Base-by-base conservation (phyloP, 2,888 invertebrate species). In the Opisthograptis luteolata region DNA sequence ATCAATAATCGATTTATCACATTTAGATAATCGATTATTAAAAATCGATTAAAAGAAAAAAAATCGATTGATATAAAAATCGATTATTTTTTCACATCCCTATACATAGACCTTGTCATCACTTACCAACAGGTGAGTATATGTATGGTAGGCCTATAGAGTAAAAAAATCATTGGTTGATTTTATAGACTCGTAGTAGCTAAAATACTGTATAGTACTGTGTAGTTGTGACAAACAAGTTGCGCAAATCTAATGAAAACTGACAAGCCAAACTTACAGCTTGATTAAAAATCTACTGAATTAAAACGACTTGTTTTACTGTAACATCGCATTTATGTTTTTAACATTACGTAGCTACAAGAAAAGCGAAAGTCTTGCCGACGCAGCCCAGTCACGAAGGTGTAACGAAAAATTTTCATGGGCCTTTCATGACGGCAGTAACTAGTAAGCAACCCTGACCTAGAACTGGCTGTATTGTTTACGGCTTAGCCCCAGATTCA, bases 401-500 rank as follows among this genome's bases (percentile, higher is more conserved):
- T 51, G 55, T 45, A 61, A 55, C 54, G 39, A 56, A 60, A 53
- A 31, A 53, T 54, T 50, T 58, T 58, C 54, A 61, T 54, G 52
- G 46, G 52, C 49, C 32, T 56, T 54, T 52, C 58, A 55, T 44
- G 58, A 47, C 47, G 50, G 32, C 53, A 31, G 32, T 49, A 49
- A 49, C 43, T 39, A 40, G 15, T 13, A 14, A 20, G 46, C 22
- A 52, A 50, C 55, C 58, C 28, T 61, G 61, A 61, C 61, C 61
- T 56, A 61, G 49, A 55, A 55, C 47, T 32, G 25, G 27, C 42
- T 49, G 45, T 42, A 51, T 49, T 58, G 55, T 40, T 40, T 28
- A 34, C 40, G 41, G 37, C 27, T 24, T 31, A 40, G 36, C 36
- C 42, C 39, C 36, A 30, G 31, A 46, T 55, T 53, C 9, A 35